Evolutionary conservation across 2,888 invertebrate genomes (phyloP).

Genomic region (Leucophora obtusa): DNA sequence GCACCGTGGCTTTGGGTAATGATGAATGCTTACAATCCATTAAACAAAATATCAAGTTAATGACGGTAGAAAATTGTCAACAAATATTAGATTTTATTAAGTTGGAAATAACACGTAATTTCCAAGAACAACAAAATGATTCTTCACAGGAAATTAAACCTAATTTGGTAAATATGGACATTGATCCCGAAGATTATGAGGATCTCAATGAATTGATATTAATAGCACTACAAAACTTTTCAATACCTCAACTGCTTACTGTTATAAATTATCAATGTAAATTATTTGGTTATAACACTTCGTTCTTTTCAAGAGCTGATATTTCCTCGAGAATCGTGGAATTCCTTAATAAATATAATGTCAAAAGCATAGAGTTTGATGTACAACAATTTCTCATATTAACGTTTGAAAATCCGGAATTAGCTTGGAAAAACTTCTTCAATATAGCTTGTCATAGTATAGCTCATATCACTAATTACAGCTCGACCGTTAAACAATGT

Average conservation of each 20-base stretch:
- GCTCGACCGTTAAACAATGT: constrained; percentile 65
- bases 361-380: constrained; percentile 64
- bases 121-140: constrained; percentile 43
- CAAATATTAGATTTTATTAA: constrained; percentile 69
- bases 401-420: constrained; percentile 69
- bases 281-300: constrained; percentile 65
- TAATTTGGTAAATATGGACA: constrained; percentile 56
- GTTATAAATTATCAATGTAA: constrained; percentile 67
- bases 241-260: constrained; percentile 63
- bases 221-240: constrained; percentile 67
- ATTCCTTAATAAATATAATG: constrained; percentile 70
- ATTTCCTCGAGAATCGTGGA: constrained; percentile 67
- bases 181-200: constrained; percentile 59
- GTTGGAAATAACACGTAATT: constrained; percentile 52
- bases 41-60: constrained; percentile 66
- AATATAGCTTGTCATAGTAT: constrained; percentile 68
- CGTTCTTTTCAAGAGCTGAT: constrained; percentile 61
- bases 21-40: constrained; percentile 73
- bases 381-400: constrained; percentile 68
- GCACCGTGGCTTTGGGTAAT: constrained; percentile 69
- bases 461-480: constrained; percentile 67
- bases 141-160: constrained; percentile 6
- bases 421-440: constrained; percentile 70
- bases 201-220: constrained; percentile 66
- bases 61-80: constrained; percentile 66